phyloP scores from a whole-genome alignment of 2,888 invertebrate species.

The Nasonia oneida region DNA sequence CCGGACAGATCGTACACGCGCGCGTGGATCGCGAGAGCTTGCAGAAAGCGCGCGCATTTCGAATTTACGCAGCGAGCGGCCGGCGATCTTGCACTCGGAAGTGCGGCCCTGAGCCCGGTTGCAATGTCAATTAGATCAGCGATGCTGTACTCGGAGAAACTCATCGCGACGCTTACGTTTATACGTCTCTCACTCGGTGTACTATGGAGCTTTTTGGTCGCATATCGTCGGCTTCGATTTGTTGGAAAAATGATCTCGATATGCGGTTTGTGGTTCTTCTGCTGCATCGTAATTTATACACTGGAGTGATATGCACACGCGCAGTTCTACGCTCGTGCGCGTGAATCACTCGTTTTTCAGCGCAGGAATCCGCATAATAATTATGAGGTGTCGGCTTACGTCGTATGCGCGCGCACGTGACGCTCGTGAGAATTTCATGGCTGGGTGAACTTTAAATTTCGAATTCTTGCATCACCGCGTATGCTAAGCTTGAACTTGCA shows the following conservation, averaged over 20 bases:
- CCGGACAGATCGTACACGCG: not conserved
- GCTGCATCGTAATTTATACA: not conserved
- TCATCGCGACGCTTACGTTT: not conserved
- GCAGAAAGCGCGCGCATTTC: conserved; percentile 3
- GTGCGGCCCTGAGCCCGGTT: conserved; percentile 71
- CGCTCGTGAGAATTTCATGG: not conserved
- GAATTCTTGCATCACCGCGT: too few species aligned
- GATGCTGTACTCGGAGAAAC: conserved; percentile 31
- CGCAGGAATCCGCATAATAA: not conserved
- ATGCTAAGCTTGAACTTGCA: not conserved
- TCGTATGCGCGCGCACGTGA: not conserved
- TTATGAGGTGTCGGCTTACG: not conserved
- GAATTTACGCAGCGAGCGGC: conserved; percentile 28
- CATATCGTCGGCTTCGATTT: too few species aligned
- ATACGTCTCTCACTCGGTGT: not conserved
- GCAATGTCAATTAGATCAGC: conserved; percentile 74
- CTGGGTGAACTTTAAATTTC: not conserved
- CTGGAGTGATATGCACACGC: not conserved
- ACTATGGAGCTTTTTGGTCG: too few species aligned
- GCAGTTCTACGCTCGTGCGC: not conserved
- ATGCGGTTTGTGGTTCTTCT: too few species aligned
- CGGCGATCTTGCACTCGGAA: conserved; percentile 57
- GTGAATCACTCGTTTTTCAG: not conserved
- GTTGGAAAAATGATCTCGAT: too few species aligned
- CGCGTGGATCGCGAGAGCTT: not conserved